phyloP scores from a whole-genome alignment of 1,140 invertebrate species.

The Gonatopus flavifemur region DNA sequence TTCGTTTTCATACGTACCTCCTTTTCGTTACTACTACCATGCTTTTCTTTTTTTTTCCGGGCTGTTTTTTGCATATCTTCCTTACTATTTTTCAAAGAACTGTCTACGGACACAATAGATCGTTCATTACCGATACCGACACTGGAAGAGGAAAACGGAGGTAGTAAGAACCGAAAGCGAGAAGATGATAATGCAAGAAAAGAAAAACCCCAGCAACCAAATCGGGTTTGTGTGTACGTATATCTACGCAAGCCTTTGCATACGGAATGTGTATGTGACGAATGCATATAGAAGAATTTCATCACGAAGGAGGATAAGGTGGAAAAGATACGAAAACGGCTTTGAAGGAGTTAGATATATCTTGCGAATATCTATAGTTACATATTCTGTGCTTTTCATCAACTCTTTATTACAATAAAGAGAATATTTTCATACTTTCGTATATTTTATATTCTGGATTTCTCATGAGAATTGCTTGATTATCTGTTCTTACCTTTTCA shows the following conservation, averaged over 20 bases:
- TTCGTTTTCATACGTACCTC: slow-evolving; percentile 36
- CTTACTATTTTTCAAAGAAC: slow-evolving; percentile 27
- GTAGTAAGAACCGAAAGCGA: slow-evolving; percentile 23
- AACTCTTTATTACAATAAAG: too few species aligned
- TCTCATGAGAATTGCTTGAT: too few species aligned
- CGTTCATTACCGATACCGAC: slow-evolving; percentile 41
- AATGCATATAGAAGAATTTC: too few species aligned
- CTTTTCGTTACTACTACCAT: neutral
- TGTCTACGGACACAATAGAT: slow-evolving; percentile 37
- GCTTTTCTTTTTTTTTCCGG: slow-evolving; percentile 3
- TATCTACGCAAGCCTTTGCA: too few species aligned
- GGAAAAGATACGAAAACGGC: neutral
- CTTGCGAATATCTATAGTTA: too few species aligned
- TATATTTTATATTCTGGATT: too few species aligned
- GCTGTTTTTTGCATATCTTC: slow-evolving; percentile 2
- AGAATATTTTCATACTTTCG: too few species aligned
- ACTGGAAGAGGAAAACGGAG: slow-evolving; percentile 8
- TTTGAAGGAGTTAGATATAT: too few species aligned
- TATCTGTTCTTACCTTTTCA: too few species aligned
- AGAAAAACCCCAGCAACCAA: slow-evolving; percentile 1
- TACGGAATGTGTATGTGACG: too few species aligned
- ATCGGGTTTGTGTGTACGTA: too few species aligned
- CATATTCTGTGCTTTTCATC: too few species aligned
- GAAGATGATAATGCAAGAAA: slow-evolving; percentile 33
- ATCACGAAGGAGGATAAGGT: neutral